Percentiles rank a stretch among this genome's conserved stretches.
phyloP scores from a whole-genome alignment of 2,113 vertebrate genomes.

The Ibidorhyncha struthersii region DNA sequence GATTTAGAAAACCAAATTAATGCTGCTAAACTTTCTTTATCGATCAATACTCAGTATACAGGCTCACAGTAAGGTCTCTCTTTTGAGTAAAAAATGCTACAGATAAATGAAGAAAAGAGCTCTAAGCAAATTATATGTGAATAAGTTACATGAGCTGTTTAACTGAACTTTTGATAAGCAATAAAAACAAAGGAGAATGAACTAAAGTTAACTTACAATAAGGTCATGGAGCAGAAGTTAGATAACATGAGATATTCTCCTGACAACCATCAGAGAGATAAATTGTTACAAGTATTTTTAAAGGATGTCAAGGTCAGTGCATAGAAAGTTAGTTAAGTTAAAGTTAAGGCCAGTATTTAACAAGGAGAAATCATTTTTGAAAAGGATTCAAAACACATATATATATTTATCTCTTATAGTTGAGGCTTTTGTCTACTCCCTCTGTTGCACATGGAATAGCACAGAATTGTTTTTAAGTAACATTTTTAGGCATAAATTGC shows the following conservation, averaged over 20 bases:
- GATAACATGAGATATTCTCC: not conserved
- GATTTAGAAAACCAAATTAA: not conserved
- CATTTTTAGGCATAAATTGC: not conserved
- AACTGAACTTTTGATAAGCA: not conserved
- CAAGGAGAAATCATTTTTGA: not conserved
- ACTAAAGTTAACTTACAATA: not conserved
- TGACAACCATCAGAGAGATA: not conserved
- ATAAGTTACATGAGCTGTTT: constrained; percentile 17
- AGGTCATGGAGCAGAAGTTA: not conserved
- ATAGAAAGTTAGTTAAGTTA: not conserved
- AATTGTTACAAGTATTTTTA: not conserved
- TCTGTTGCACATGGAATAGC: not conserved
- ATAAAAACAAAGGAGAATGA: not conserved
- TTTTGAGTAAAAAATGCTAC: not conserved
- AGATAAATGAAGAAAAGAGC: constrained; percentile 21
- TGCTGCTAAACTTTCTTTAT: not conserved
- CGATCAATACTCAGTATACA: not conserved
- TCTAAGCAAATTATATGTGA: constrained; percentile 10
- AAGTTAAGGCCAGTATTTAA: not conserved
- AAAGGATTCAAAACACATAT: not conserved
- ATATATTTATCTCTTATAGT: not conserved
- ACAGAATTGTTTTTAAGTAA: not conserved
- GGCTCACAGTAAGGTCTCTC: not conserved
- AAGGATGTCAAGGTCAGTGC: not conserved
- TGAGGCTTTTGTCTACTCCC: not conserved